These are phyloP conservation scores for Perca schrenkii DNA, from an alignment of 2,113 vertebrate species.

Conservation along the genomic window DNA sequence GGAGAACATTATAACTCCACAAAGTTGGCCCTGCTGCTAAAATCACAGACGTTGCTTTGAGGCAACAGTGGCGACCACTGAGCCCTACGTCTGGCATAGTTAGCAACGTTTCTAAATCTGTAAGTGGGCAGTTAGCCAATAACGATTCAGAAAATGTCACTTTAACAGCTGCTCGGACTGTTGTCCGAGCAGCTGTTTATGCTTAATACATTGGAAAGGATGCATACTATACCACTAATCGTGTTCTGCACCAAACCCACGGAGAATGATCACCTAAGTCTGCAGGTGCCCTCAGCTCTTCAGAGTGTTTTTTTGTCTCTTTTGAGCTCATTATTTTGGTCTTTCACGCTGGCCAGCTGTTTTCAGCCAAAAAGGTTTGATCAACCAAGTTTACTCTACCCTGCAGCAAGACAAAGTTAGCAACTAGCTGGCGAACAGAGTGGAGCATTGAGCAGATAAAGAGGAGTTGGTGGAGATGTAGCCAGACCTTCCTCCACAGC, in stretches of 20 bases:
- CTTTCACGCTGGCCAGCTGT: background rate
- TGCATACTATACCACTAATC: background rate
- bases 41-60: background rate
- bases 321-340: background rate
- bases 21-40: background rate
- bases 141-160: background rate
- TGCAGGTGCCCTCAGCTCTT: background rate
- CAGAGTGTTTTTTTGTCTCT: background rate
- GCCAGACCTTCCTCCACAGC: too few species aligned
- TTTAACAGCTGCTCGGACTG: too few species aligned
- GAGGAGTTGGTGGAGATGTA: background rate
- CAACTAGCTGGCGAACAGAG: background rate
- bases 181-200: background rate
- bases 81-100: background rate
- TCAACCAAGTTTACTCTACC: too few species aligned
- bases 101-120: background rate
- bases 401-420: background rate
- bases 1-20: background rate
- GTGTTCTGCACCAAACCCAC: background rate
- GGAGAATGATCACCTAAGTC: background rate
- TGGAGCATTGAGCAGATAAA: background rate
- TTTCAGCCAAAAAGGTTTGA: background rate
- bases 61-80: background rate
- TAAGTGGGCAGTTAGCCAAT: background rate
- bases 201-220: background rate